A percentile compares a stretch with the other conserved stretches of the same genome.
These are phyloP conservation scores for Pangasius krempfi DNA, from an alignment of 2,797 vertebrate species.

Conservation along the genomic window DNA sequence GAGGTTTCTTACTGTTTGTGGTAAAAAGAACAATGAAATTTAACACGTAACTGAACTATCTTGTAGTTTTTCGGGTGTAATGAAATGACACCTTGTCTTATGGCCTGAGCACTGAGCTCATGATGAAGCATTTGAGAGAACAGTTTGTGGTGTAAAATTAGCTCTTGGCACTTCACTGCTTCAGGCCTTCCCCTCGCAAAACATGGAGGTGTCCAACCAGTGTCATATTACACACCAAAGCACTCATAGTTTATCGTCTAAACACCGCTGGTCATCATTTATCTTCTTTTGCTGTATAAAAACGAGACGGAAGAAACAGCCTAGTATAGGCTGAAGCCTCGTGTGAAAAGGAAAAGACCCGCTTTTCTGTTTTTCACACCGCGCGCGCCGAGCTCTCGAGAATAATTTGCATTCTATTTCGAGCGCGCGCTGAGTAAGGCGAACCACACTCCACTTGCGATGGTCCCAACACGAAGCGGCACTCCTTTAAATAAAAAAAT, in stretches of 20 bases:
- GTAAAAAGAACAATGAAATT: background rate
- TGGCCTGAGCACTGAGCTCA: conserved; percentile 33
- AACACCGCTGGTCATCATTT: conserved; percentile 4
- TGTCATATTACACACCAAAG: conserved; percentile 44
- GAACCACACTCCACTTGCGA: conserved; percentile 79
- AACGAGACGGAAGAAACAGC: background rate
- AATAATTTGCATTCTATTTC: conserved; percentile 84
- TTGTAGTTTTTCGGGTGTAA: conserved; percentile 21
- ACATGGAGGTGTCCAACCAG: conserved; percentile 37
- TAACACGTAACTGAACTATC: too few relatives aligned
- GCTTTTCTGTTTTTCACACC: background rate
- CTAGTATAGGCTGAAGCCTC: background rate
- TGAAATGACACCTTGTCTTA: conserved; percentile 64
- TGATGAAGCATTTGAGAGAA: conserved; percentile 10
- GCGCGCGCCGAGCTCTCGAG: conserved; percentile 42
- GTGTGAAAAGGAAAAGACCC: background rate
- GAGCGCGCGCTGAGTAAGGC: conserved; percentile 85
- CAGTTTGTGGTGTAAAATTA: conserved; percentile 53
- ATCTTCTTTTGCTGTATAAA: background rate
- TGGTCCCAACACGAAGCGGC: conserved; percentile 78
- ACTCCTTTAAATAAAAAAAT: conserved; percentile 56
- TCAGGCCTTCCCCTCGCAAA: conserved; percentile 36
- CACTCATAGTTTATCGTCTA: conserved; percentile 30
- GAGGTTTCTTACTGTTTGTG: too few relatives aligned
- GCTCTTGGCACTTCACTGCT: conserved; percentile 40